These are phyloP conservation scores for Erinaceus europaeus DNA, from an alignment of 2,113 vertebrate genomes.

Conservation along the genomic window DNA sequence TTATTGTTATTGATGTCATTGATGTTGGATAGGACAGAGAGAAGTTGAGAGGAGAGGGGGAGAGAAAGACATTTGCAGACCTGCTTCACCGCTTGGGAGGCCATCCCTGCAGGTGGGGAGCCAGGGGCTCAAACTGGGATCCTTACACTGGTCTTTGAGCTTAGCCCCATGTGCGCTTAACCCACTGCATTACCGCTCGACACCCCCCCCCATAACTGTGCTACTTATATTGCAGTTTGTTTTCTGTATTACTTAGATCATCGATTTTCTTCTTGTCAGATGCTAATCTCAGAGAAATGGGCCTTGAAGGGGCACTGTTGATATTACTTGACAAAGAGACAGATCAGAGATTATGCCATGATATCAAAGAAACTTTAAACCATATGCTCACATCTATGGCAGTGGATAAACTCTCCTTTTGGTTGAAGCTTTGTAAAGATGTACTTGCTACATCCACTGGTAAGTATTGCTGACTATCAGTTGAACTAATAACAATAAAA, in stretches of 20 bases:
- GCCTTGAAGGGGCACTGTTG: conserved; percentile 93
- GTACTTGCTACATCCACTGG: conserved; percentile 92
- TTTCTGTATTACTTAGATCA: conserved; percentile 56
- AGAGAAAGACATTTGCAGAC: no score
- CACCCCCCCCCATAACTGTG: no score
- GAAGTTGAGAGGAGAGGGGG: no score
- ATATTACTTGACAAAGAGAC: conserved; percentile 90
- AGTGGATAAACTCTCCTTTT: conserved; percentile 89
- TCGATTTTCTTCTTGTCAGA: conserved; percentile 82
- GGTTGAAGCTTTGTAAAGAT: conserved; percentile 96
- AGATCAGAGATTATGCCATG: conserved; percentile 86
- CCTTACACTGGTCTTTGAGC: no score
- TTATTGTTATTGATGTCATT: no score
- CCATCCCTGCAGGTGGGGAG: no score
- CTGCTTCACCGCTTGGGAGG: no score
- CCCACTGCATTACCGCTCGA: no score
- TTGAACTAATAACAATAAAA: conserved; percentile 41
- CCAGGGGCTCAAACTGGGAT: no score
- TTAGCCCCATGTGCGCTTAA: no score
- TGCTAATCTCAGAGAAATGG: conserved; percentile 91
- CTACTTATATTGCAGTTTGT: conserved; percentile 52
- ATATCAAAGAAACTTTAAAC: conserved; percentile 91
- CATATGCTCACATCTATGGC: conserved; percentile 91
- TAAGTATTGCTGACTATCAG: conserved; percentile 67
- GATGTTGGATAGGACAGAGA: no score